Evolutionary conservation across 2,113 vertebrate genomes (phyloP).

Genomic region (Spea multiplicata): DNA sequence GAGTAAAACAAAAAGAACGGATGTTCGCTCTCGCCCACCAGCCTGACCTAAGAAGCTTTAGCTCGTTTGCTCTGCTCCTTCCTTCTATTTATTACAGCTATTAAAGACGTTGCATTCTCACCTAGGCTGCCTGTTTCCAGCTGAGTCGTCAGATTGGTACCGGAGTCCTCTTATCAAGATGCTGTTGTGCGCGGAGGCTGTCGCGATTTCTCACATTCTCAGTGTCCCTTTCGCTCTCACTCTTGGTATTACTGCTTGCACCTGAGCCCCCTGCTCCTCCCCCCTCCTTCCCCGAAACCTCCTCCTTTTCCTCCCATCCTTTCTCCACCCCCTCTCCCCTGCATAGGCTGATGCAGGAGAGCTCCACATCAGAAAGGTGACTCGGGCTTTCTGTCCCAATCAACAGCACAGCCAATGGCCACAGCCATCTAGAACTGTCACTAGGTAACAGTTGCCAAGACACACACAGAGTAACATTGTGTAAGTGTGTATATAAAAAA

Average conservation of each 20-base stretch:
- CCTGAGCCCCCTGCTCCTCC: constrained; percentile 71
- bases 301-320: constrained; percentile 59
- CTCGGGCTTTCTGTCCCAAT: constrained; percentile 66
- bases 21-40: constrained; percentile 43
- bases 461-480: constrained; percentile 42
- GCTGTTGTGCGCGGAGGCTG: constrained; percentile 59
- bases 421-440: constrained; percentile 69
- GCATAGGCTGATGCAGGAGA: constrained; percentile 62
- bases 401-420: constrained; percentile 72
- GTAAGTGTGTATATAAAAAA: neutral
- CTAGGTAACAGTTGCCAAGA: constrained; percentile 83
- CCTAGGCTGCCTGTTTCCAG: constrained; percentile 57
- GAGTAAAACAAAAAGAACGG: constrained; percentile 49
- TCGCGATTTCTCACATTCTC: constrained; percentile 60
- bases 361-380: constrained; percentile 73
- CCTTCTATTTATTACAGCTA: constrained; percentile 51
- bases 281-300: constrained; percentile 46
- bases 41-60: constrained; percentile 11
- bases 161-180: constrained; percentile 52
- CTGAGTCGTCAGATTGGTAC: constrained; percentile 51
- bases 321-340: constrained; percentile 50
- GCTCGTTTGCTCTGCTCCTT: constrained; percentile 38
- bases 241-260: constrained; percentile 64
- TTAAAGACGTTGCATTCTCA: constrained; percentile 54
- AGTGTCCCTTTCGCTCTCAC: constrained; percentile 56